Conservation (phyloP, 2,113 vertebrate species). For the Origma solitaria region DNA sequence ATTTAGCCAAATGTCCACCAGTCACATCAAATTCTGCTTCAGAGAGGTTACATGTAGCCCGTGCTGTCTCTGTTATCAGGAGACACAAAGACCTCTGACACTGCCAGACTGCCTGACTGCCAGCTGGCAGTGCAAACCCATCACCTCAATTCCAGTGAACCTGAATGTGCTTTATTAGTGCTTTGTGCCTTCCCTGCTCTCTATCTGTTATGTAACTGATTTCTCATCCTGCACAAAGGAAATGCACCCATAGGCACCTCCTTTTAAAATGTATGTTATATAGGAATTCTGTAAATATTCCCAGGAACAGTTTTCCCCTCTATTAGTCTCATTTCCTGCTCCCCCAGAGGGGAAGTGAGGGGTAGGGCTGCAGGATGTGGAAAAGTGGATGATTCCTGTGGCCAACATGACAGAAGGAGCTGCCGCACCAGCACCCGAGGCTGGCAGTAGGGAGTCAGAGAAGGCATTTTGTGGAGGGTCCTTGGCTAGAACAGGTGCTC, state of each 20-base stretch:
- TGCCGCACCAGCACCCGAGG: neutral
- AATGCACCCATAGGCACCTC: neutral
- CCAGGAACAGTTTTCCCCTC: neutral
- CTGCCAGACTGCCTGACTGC: neutral
- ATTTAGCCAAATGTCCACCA: neutral
- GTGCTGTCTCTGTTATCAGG: neutral
- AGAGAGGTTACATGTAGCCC: neutral
- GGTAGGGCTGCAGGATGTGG: neutral
- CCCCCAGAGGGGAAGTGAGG: neutral
- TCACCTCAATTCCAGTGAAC: neutral
- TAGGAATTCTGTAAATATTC: neutral
- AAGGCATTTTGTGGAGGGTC: neutral
- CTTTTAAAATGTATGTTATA: neutral
- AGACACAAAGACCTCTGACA: neutral
- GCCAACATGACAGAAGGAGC: fast-evolving
- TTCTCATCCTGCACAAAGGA: neutral
- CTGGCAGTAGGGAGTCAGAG: neutral
- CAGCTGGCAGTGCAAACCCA: neutral
- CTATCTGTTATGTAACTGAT: neutral
- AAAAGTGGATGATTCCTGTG: neutral
- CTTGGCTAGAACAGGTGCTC: neutral
- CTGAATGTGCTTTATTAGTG: neutral
- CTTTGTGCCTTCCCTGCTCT: neutral
- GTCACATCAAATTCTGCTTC: neutral
- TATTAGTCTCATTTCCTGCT: neutral